Percentiles rank a stretch among this genome's conserved stretches.
Conservation (phyloP, 2,888 invertebrate species). For the Stictocephala bisonia region DNA sequence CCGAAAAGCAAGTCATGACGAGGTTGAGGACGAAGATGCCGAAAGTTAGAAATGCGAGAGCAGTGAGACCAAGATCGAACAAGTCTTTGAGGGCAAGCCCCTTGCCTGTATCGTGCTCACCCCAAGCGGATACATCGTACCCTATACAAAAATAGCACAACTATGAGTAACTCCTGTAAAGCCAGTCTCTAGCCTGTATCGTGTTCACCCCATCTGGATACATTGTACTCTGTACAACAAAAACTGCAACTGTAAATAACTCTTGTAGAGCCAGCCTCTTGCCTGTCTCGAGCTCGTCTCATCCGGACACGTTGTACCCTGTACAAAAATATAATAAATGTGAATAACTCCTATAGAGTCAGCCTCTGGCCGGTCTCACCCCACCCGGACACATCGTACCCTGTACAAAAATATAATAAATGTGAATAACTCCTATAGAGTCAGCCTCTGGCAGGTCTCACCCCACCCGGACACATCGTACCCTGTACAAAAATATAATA, state of each 20-base stretch:
- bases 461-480: background rate
- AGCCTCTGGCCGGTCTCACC: too few species aligned
- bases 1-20: slow-evolving; percentile 74
- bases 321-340: too few species aligned
- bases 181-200: slow-evolving; percentile 68
- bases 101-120: slow-evolving; percentile 61
- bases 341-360: too few species aligned
- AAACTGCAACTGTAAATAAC: slow-evolving; percentile 83
- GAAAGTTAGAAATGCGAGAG: slow-evolving; percentile 81
- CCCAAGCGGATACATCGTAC: background rate
- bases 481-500: slow-evolving; percentile 67
- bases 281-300: slow-evolving; percentile 52
- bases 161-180: slow-evolving; percentile 79
- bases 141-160: slow-evolving; percentile 69
- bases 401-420: too few species aligned
- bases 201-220: background rate
- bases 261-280: slow-evolving; percentile 74
- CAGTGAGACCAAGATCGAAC: slow-evolving; percentile 84
- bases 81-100: slow-evolving; percentile 76
- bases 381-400: too few species aligned
- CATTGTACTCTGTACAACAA: background rate
- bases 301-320: too few species aligned
- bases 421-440: slow-evolving; percentile 78
- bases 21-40: slow-evolving; percentile 84
- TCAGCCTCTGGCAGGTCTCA: slow-evolving; percentile 66